Evolutionary conservation across 2,797 vertebrate genomes (phyloP).

Genomic region (Craterocephalus amniculus): DNA sequence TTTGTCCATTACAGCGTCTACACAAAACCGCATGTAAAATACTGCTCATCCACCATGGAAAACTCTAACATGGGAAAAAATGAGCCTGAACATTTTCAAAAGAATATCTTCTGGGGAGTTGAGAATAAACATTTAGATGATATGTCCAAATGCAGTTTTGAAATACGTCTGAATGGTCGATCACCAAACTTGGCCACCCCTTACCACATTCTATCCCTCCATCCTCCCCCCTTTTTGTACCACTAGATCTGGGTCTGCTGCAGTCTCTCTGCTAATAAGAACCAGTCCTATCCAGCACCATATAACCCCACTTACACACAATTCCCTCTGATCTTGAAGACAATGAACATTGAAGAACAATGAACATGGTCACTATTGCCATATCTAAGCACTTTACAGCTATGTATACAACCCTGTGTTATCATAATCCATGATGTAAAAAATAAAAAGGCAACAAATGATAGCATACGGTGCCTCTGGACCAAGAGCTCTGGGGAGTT

Average conservation of each 20-base stretch:
- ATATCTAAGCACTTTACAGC: constrained; percentile 67
- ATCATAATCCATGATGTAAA: constrained; percentile 73
- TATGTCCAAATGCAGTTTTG: constrained; percentile 12
- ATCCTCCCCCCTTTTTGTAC: constrained; percentile 28
- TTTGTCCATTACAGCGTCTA: constrained; percentile 50
- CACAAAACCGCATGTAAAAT: constrained; percentile 46
- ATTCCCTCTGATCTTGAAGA: constrained; percentile 77
- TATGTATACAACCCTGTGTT: constrained; percentile 59
- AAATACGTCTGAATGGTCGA: constrained; percentile 16
- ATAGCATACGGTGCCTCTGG: constrained; percentile 9
- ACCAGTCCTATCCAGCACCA: constrained; percentile 69
- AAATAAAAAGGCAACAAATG: constrained; percentile 40
- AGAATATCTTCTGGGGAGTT: background rate
- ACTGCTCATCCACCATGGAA: constrained; percentile 1
- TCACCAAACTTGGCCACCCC: constrained; percentile 8
- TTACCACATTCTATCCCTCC: constrained; percentile 22
- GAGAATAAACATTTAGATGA: background rate
- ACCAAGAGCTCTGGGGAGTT: constrained; percentile 2
- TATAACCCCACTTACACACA: constrained; percentile 78
- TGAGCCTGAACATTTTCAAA: background rate
- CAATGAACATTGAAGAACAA: constrained; percentile 79
- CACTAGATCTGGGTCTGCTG: constrained; percentile 40
- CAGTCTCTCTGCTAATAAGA: constrained; percentile 73
- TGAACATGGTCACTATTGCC: constrained; percentile 73
- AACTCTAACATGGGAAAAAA: background rate